These are phyloP conservation scores for Vultur gryphus DNA, from an alignment of 2,797 vertebrate species.

Conservation along the genomic window DNA sequence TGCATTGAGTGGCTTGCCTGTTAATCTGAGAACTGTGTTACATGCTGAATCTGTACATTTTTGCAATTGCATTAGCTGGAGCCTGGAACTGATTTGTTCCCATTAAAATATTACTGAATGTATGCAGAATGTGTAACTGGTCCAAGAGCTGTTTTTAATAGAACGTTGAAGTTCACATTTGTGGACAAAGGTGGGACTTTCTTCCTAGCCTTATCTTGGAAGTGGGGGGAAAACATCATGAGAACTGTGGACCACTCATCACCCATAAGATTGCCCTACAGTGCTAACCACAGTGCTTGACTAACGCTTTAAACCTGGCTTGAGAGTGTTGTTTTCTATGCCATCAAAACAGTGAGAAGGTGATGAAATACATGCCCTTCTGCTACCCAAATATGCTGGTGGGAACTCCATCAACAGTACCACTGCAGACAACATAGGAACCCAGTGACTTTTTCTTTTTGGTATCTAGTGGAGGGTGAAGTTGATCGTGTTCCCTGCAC, in stretches of 20 bases:
- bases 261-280: fast-evolving
- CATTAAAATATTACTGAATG: neutral
- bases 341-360: neutral
- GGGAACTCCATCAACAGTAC: neutral
- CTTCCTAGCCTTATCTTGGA: neutral
- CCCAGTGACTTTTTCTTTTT: neutral
- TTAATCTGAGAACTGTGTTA: neutral
- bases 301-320: neutral
- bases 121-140: neutral
- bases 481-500: neutral
- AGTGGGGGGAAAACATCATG: neutral
- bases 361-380: neutral
- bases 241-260: neutral
- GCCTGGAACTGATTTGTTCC: neutral
- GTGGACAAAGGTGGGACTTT: neutral
- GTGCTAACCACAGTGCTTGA: neutral
- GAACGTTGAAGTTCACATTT: neutral
- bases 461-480: neutral
- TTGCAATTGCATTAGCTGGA: neutral
- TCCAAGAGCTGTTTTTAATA: neutral
- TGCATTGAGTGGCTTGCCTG: neutral
- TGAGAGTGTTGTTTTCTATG: neutral
- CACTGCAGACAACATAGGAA: neutral
- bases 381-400: neutral
- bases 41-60: neutral